These are phyloP conservation scores for Etia nguti DNA, from an alignment of 2,113 vertebrate genomes.

Conservation along the genomic window DNA sequence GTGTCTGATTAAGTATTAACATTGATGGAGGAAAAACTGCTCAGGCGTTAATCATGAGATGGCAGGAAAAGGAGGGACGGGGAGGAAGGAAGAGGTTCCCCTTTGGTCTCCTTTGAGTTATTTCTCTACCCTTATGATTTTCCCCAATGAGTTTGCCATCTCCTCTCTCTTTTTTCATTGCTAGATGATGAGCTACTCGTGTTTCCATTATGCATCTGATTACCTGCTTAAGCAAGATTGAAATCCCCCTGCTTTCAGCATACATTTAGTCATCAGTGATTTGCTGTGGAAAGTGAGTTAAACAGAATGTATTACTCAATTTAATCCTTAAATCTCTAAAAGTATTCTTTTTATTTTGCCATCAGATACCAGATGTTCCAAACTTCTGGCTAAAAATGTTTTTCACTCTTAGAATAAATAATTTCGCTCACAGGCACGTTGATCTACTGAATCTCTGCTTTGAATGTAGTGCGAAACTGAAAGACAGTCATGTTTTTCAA, in stretches of 20 bases:
- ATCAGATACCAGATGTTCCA: not conserved
- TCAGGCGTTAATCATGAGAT: not conserved
- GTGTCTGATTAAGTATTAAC: not conserved
- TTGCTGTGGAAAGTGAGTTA: not conserved
- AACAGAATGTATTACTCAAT: not conserved
- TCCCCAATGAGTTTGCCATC: not conserved
- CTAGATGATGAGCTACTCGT: not conserved
- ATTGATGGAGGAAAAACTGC: not conserved
- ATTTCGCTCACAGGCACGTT: not conserved
- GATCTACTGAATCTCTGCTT: not conserved
- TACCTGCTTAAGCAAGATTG: not conserved
- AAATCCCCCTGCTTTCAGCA: not conserved
- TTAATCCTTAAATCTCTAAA: not conserved
- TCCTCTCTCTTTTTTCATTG: not conserved
- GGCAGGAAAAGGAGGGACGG: not conserved
- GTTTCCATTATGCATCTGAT: not conserved
- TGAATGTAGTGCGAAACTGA: not conserved
- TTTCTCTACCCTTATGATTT: not conserved
- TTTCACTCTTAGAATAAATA: not conserved
- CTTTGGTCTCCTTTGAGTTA: not conserved
- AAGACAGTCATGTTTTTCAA: not conserved
- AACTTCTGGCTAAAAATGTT: not conserved
- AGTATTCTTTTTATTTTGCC: not conserved
- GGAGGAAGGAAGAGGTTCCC: constrained; percentile 27
- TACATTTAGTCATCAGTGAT: not conserved